phyloP scores from a whole-genome alignment of 64 coral and sea anemone species.

The Pocillopora verrucosa region DNA sequence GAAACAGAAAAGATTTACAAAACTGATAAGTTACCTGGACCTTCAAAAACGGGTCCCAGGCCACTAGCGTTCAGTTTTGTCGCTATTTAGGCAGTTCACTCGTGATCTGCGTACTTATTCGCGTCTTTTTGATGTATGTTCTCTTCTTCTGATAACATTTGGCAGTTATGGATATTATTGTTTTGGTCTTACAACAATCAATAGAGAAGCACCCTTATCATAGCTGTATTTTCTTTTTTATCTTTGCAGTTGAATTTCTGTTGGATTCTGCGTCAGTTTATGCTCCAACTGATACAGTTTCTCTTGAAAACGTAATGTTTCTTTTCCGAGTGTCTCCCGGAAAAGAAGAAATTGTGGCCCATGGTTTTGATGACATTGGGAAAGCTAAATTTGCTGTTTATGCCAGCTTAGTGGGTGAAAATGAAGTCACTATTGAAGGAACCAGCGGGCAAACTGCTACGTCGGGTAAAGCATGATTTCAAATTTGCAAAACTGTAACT shows the following conservation, averaged over 20 bases:
- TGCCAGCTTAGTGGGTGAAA: background rate
- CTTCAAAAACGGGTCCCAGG: too few species aligned
- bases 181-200: too few species aligned
- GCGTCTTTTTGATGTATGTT: too few species aligned
- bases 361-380: constrained; percentile 39
- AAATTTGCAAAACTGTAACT: background rate
- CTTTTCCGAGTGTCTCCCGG: constrained; percentile 17
- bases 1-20: background rate
- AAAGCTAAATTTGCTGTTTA: constrained; percentile 23
- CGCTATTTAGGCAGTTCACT: too few species aligned
- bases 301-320: constrained; percentile 44
- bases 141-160: too few species aligned
- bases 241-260: constrained; percentile 43
- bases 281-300: constrained; percentile 17
- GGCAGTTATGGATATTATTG: too few species aligned
- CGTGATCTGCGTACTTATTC: too few species aligned
- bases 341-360: constrained; percentile 28
- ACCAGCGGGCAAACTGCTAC: background rate
- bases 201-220: too few species aligned
- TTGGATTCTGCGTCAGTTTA: constrained; percentile 37
- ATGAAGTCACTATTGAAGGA: background rate
- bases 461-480: background rate
- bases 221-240: background rate
- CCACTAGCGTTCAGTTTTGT: too few species aligned
- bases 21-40: too few species aligned